Evolutionary conservation across 2,797 vertebrate species (phyloP), one percentile per base, ranked within the genome.

Genomic region (Sebastes hubbsi): DNA sequence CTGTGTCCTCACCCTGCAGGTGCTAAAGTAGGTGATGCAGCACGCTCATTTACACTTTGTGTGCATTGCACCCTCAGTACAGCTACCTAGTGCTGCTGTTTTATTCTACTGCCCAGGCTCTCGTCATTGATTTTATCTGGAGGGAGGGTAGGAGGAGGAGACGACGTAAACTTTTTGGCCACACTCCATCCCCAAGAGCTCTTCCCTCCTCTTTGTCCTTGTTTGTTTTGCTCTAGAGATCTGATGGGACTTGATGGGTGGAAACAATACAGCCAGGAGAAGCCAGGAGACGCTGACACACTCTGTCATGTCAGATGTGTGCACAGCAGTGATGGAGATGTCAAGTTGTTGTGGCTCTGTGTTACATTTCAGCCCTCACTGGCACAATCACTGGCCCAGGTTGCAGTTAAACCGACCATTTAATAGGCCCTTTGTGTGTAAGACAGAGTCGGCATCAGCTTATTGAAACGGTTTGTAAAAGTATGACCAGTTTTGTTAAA

Each of bases 101-200:
- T 90, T 8, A 60, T 81, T 90, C 72, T 90, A 87, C 89, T 87
- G 85, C 76, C 30, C 65, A 60, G 63, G 86, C 85, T 77, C 52
- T 92, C 77, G 71, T 69, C 67, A 89, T 92, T 88, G 85, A 90
- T 93, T 90, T 88, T 75, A 70, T 80, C 55, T 77, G 32, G 36
- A 62, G 75, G 68, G 42, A 78, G 34, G 34, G 27, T 59, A 67
- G 54, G 62, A 38, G 55, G 54, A 75, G 34, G 34, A 25, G 61
- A 67, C 46, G 54, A 75, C 18, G 63, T 68, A 69, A 70, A 78
- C 69, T 62, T 81, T 81, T 65, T 89, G 84, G 82, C 83, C 8
- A 25, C 34, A 30, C 75, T 88, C 77, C 81, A 76, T 73, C 81
- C 42, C 55, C 64, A 82, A 54, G 38, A 82, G 71, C 77, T 52